Percentiles rank a stretch among this genome's conserved stretches.
Conservation (phyloP, 2,113 vertebrate species). For the Pimephales promelas region DNA sequence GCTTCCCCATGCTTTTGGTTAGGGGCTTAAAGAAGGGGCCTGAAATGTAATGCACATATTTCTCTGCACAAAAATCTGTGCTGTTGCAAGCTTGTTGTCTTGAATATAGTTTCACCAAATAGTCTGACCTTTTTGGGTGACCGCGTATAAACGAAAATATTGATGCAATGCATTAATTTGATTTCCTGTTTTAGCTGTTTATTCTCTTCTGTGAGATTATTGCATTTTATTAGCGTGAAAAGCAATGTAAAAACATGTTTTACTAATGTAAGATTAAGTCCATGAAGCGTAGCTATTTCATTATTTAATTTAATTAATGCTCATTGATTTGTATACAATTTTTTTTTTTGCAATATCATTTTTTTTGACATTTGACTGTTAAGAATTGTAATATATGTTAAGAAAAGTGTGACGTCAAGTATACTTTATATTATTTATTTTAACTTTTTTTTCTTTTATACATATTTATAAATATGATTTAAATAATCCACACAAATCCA, state of each 20-base stretch:
- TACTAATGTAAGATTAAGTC: neutral
- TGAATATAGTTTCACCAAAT: neutral
- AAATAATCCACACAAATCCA: neutral
- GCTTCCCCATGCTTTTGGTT: conserved; percentile 48
- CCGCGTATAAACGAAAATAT: conserved; percentile 12
- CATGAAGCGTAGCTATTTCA: neutral
- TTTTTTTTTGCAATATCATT: no score
- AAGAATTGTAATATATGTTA: no score
- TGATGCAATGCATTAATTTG: neutral
- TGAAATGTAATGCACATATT: conserved; percentile 34
- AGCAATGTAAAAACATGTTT: neutral
- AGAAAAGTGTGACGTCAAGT: no score
- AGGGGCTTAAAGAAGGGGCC: conserved; percentile 31
- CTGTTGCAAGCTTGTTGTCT: conserved; percentile 9
- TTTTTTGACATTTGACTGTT: no score
- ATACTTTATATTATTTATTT: no score
- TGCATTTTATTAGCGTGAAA: neutral
- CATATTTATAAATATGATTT: neutral
- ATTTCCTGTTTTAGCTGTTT: neutral
- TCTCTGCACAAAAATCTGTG: conserved; percentile 16
- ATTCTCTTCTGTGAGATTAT: neutral
- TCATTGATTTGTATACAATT: no score
- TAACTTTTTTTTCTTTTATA: neutral
- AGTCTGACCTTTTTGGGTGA: neutral
- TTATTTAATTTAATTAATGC: no score